These are phyloP conservation scores for Eumacrocentrus americanus DNA, from an alignment of 2,888 invertebrate genomes.

Conservation along the genomic window DNA sequence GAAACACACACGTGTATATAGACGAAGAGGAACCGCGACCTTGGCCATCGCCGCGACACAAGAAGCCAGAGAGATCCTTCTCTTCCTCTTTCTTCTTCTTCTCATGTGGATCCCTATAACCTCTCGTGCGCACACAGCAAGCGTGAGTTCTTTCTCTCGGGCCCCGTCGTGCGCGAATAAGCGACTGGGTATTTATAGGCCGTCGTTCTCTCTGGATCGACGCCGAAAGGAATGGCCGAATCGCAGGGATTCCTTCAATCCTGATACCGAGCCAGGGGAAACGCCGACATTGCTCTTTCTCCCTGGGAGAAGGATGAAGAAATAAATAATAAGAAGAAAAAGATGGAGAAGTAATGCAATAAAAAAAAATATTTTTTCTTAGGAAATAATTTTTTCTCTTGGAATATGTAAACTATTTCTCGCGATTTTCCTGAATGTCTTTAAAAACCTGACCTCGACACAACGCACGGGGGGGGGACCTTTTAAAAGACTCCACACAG, in stretches of 20 bases:
- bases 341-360: constrained; percentile 2
- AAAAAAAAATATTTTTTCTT: constrained; percentile 16
- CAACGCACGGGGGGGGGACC: background rate
- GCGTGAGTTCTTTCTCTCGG: background rate
- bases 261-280: constrained; percentile 32
- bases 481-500: constrained; percentile 4
- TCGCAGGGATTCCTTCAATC: constrained; percentile 51
- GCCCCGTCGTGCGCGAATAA: constrained; percentile 19
- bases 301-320: constrained; percentile 38
- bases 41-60: constrained; percentile 6
- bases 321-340: constrained; percentile 18
- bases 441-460: constrained; percentile 35
- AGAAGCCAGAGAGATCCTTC: background rate
- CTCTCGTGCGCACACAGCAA: too few relatives aligned
- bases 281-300: constrained; percentile 14
- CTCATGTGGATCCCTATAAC: constrained; percentile 6
- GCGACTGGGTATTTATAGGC: constrained; percentile 45
- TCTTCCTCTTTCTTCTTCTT: background rate
- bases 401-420: constrained; percentile 15
- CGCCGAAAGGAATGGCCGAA: constrained; percentile 47
- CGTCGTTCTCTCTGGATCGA: constrained; percentile 29
- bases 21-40: constrained; percentile 15
- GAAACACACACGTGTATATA: too few relatives aligned
- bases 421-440: constrained; percentile 27
- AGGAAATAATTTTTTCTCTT: constrained; percentile 17